phyloP scores from a whole-genome alignment of 2,797 vertebrate species.

The Clamator glandarius region DNA sequence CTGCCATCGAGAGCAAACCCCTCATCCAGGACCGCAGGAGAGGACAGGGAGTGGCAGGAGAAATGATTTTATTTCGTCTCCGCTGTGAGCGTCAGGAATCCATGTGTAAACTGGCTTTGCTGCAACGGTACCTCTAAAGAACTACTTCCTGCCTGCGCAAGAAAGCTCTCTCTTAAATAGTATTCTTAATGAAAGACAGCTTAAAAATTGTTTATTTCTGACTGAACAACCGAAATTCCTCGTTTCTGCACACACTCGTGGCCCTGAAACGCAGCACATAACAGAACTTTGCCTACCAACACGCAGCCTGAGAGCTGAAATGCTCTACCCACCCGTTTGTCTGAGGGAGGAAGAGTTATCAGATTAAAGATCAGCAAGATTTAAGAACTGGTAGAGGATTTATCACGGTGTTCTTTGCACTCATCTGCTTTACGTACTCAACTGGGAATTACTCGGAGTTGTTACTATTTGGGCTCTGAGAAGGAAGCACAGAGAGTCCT shows the following conservation, averaged over 20 bases:
- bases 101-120: background rate
- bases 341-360: constrained; percentile 16
- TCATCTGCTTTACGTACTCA: constrained; percentile 14
- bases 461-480: background rate
- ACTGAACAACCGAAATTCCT: background rate
- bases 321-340: background rate
- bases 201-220: background rate
- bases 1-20: background rate
- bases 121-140: background rate
- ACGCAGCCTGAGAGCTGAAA: background rate
- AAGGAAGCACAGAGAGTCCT: background rate
- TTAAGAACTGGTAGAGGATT: constrained; percentile 21
- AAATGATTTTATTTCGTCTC: background rate
- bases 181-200: background rate
- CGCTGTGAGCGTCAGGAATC: background rate
- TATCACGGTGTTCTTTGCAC: background rate
- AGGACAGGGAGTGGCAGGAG: background rate
- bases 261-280: background rate
- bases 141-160: background rate
- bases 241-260: background rate
- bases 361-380: constrained; percentile 23
- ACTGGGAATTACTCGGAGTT: background rate
- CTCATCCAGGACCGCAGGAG: background rate
- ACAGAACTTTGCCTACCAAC: background rate
- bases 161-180: background rate